Percentiles rank a stretch among this genome's conserved stretches.
Conservation (phyloP, 2,113 vertebrate genomes). For the Mustelus asterias region DNA sequence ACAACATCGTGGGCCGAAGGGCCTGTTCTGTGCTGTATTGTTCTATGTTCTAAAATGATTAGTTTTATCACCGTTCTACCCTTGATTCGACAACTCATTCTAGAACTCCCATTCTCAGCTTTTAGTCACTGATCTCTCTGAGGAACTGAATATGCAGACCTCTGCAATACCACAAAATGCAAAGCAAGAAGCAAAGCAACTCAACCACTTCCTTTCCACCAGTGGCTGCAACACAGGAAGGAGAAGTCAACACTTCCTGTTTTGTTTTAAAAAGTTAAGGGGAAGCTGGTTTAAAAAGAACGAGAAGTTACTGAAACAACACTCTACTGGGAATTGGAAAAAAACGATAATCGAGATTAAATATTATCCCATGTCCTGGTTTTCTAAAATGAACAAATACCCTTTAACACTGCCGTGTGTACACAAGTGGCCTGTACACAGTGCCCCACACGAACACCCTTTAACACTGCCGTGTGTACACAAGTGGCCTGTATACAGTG, state of each 20-base stretch:
- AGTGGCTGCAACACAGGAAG: not conserved
- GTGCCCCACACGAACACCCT: no score
- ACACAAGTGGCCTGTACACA: no score
- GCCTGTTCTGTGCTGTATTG: no score
- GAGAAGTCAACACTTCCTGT: conserved; percentile 30
- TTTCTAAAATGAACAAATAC: not conserved
- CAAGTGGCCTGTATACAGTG: no score
- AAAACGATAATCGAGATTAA: not conserved
- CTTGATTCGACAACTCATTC: no score
- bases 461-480: no score
- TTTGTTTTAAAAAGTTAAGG: not conserved
- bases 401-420: not conserved
- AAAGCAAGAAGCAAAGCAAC: not conserved
- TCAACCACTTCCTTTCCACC: not conserved
- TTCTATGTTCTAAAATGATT: no score
- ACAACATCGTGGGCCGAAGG: no score
- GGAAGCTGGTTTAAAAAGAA: not conserved
- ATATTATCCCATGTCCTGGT: not conserved
- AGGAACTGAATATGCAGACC: not conserved
- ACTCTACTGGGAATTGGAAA: not conserved
- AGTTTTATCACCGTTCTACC: not conserved
- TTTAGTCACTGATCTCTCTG: not conserved
- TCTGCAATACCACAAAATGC: not conserved
- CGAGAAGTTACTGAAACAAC: not conserved
- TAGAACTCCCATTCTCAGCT: not conserved